Conservation (phyloP, 2,888 invertebrate species). For the Eumerus sabulonum region DNA sequence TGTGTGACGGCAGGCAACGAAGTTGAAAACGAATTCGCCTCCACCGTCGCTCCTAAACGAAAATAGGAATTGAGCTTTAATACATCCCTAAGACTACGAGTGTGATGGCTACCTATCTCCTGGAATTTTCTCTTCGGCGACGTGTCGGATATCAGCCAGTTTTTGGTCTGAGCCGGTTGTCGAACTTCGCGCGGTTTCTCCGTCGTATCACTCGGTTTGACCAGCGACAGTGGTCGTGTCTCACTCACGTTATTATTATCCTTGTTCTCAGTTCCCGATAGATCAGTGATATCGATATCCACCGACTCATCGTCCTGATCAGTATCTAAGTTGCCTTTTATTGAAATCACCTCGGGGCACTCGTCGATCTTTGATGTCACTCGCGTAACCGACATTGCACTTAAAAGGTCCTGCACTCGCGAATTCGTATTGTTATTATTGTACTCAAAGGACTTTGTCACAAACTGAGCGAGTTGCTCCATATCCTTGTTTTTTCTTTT, state of each 20-base stretch:
- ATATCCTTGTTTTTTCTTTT: slow-evolving; percentile 79
- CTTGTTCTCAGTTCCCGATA: slow-evolving; percentile 75
- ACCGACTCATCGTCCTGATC: slow-evolving; percentile 78
- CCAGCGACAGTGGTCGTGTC: slow-evolving; percentile 72
- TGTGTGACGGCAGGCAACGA: slow-evolving; percentile 35
- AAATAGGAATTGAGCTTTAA: slow-evolving; percentile 50
- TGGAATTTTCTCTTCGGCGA: slow-evolving; percentile 71
- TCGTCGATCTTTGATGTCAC: slow-evolving; percentile 70
- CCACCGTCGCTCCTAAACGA: slow-evolving; percentile 36
- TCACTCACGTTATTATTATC: slow-evolving; percentile 70
- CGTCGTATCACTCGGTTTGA: slow-evolving; percentile 70
- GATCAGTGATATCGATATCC: slow-evolving; percentile 79
- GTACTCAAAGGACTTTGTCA: slow-evolving; percentile 91
- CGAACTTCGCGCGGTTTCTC: slow-evolving; percentile 45
- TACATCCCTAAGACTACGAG: slow-evolving; percentile 46
- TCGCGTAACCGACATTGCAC: slow-evolving; percentile 74
- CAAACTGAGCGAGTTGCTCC: slow-evolving; percentile 95
- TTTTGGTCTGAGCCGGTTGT: slow-evolving; percentile 69
- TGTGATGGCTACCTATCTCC: slow-evolving; percentile 57
- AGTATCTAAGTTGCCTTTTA: slow-evolving; percentile 69
- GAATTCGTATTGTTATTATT: slow-evolving; percentile 77
- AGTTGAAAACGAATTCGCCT: slow-evolving; percentile 34
- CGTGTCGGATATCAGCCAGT: slow-evolving; percentile 77
- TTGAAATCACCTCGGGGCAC: slow-evolving; percentile 64
- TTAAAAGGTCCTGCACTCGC: slow-evolving; percentile 75